Percentiles rank a stretch among this genome's conserved stretches.
Evolutionary conservation across 2,113 vertebrate species (phyloP).

Genomic region (Peucedramus taeniatus): DNA sequence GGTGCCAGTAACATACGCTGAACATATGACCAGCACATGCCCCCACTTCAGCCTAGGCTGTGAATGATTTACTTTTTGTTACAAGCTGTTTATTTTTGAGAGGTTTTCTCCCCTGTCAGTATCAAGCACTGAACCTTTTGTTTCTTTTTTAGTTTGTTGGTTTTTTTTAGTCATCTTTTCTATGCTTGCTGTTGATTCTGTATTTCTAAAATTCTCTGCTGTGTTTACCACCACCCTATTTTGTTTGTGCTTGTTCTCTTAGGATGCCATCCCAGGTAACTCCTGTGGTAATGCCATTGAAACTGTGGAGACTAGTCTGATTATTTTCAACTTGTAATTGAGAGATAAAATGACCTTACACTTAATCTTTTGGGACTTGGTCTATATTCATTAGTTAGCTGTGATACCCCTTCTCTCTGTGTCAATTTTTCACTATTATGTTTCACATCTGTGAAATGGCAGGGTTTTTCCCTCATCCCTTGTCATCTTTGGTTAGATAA

Average conservation of each 20-base stretch:
- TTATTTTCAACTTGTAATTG: neutral
- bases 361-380: neutral
- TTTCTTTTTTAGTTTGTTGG: neutral
- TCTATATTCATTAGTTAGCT: neutral
- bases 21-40: slow-evolving; percentile 56
- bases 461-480: neutral
- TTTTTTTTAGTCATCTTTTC: neutral
- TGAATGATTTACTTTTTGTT: slow-evolving; percentile 34
- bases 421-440: neutral
- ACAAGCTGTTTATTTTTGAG: slow-evolving; percentile 18
- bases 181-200: neutral
- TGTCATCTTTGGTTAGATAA: neutral
- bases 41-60: neutral
- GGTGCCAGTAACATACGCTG: slow-evolving; percentile 39
- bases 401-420: neutral
- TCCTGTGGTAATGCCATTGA: neutral
- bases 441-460: neutral
- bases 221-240: neutral
- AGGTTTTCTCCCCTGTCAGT: neutral
- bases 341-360: slow-evolving; percentile 1
- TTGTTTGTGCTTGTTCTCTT: neutral
- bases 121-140: slow-evolving; percentile 10
- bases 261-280: neutral
- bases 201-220: neutral
- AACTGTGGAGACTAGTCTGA: neutral